phyloP scores from a whole-genome alignment of 2,888 invertebrate genomes.

The Ecdyonurus torrentis region DNA sequence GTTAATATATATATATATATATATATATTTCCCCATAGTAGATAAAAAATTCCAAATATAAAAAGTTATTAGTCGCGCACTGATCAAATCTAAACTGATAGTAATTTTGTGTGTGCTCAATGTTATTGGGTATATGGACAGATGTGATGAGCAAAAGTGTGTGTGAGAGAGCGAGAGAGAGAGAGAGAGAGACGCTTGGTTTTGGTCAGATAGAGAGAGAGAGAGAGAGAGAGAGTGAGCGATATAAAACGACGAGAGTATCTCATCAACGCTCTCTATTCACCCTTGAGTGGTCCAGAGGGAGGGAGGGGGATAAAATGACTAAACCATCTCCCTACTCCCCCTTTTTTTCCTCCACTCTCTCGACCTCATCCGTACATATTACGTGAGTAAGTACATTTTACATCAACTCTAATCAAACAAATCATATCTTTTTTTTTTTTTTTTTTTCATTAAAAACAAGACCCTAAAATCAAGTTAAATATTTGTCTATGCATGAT shows the following conservation, averaged over 20 bases:
- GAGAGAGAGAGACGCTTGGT: neutral
- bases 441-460: no score
- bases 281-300: neutral
- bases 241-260: neutral
- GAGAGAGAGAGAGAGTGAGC: neutral
- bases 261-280: neutral
- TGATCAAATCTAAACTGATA: neutral
- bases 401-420: no score
- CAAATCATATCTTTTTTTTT: no score
- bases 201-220: neutral
- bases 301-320: neutral
- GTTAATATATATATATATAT: no score
- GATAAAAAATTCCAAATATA: no score
- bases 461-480: no score
- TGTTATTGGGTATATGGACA: neutral
- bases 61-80: no score
- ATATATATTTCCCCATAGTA: no score
- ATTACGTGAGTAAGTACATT: no score
- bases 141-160: neutral
- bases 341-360: no score
- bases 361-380: no score
- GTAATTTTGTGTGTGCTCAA: neutral
- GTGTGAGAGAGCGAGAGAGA: neutral
- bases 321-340: neutral
- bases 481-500: no score